Base-by-base conservation (phyloP, 2,113 vertebrate genomes). In the Perca fluviatilis region DNA sequence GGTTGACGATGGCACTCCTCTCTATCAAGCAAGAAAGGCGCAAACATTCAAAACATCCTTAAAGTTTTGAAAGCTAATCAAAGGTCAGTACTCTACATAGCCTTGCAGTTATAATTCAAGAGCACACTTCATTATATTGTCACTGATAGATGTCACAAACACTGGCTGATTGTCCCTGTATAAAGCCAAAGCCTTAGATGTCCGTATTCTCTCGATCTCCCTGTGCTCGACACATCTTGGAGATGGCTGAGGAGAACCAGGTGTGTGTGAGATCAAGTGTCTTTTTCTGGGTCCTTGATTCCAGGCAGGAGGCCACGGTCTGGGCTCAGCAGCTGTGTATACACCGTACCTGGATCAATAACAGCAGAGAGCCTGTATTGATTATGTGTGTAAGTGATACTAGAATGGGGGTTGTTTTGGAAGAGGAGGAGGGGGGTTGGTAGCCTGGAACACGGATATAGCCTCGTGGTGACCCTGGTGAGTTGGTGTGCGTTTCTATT, bases 301-400 rank as follows among this genome's bases (percentile, higher is more conserved):
- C 82, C 86, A 88, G 81, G 82, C 89, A 82, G 80, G 81, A 74
- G 80, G 80, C 65, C 69, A 50, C 74, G 53, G 74, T 84, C 86
- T 74, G 79, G 86, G 64, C 72, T 54, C 74, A 27, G 82, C 87
- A 92, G 92, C 93, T 93, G 91, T 75, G 86, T 77, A 86, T 60
- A 88, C 84, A 91, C 79, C 78, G 9, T 23, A 49, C 46, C 58
- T 49, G 53, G 91, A 94, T 95, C 95, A 89, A 95, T 95, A 93
- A 50, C 89, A 84, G 88, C 87, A 93, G 88, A 94, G 91, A 79
- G 90, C 78, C 43, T 49, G 71, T 93, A 95, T 94, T 93, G 95
- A 95, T 95, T 88, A 93, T 88, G 86, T 74, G 81, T 89, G 94
- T 92, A 90, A 92, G 86, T 92, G 92, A 95, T 92, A 91, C 89